Conservation (phyloP, 2,113 vertebrate species). For the Rhabdornis inornatus region DNA sequence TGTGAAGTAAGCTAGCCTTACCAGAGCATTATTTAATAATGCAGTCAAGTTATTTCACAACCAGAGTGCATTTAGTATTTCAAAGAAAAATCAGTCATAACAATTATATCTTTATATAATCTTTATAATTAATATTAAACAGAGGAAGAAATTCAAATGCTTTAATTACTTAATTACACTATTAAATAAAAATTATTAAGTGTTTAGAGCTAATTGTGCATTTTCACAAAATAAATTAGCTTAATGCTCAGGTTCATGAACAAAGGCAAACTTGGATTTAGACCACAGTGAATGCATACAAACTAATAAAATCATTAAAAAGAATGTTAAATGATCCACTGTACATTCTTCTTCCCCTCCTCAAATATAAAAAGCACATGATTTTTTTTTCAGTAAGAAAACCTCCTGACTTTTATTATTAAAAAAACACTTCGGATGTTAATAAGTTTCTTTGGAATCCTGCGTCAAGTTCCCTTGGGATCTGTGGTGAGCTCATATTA, state of each 20-base stretch:
- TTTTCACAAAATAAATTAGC: neutral
- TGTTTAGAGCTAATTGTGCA: neutral
- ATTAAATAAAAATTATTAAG: neutral
- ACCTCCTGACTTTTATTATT: constrained; percentile 11
- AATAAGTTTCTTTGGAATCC: constrained; percentile 54
- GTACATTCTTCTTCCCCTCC: neutral
- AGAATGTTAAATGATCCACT: neutral
- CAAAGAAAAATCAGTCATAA: neutral
- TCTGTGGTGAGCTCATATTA: constrained; percentile 45
- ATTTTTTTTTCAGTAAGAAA: constrained; percentile 5
- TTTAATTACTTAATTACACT: neutral
- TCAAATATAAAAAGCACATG: constrained; percentile 5
- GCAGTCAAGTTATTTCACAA: neutral
- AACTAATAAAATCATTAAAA: neutral
- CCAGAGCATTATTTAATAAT: neutral
- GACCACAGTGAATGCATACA: neutral
- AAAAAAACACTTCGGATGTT: neutral
- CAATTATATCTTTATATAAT: neutral
- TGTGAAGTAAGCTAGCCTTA: neutral
- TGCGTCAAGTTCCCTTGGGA: constrained; percentile 15
- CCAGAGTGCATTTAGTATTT: neutral
- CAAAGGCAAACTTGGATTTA: neutral
- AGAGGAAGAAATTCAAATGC: neutral
- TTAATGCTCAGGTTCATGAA: neutral
- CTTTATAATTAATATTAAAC: neutral